Conservation (phyloP, 2,888 invertebrate genomes). For the Ligdia adustata region DNA sequence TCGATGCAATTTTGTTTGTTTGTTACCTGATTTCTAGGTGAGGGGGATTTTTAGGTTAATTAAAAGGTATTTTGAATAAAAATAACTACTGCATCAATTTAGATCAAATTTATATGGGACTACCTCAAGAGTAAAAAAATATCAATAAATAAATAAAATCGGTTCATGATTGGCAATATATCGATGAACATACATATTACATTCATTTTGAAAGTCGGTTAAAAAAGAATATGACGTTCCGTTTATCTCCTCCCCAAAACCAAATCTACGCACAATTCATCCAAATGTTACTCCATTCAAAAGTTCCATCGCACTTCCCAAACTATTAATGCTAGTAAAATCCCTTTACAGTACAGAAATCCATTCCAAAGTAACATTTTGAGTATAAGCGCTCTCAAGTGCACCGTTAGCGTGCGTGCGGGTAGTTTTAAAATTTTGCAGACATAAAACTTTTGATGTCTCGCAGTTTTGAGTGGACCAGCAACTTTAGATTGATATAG, state of each 20-base stretch:
- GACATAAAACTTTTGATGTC: constrained; percentile 21
- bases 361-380: constrained; percentile 18
- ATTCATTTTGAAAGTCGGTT: too few relatives aligned
- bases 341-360: constrained; percentile 7
- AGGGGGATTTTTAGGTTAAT: neutral
- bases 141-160: too few relatives aligned
- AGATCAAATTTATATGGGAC: too few relatives aligned
- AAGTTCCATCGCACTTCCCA: too few relatives aligned
- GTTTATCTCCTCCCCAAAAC: too few relatives aligned
- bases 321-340: neutral
- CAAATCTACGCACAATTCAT: too few relatives aligned
- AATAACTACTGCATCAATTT: too few relatives aligned
- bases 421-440: constrained; percentile 27
- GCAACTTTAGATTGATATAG: constrained; percentile 9
- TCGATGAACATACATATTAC: too few relatives aligned
- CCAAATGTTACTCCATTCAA: too few relatives aligned
- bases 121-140: too few relatives aligned
- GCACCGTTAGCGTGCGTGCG: constrained; percentile 19
- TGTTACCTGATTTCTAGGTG: neutral
- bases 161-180: too few relatives aligned
- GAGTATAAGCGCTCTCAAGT: constrained; percentile 24
- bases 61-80: neutral
- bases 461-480: constrained; percentile 11
- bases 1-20: neutral
- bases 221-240: too few relatives aligned